Evolutionary conservation across 2,888 invertebrate genomes (phyloP), one percentile per base, ranked within the genome.

Genomic region (Megaustenia siamemsis): DNA sequence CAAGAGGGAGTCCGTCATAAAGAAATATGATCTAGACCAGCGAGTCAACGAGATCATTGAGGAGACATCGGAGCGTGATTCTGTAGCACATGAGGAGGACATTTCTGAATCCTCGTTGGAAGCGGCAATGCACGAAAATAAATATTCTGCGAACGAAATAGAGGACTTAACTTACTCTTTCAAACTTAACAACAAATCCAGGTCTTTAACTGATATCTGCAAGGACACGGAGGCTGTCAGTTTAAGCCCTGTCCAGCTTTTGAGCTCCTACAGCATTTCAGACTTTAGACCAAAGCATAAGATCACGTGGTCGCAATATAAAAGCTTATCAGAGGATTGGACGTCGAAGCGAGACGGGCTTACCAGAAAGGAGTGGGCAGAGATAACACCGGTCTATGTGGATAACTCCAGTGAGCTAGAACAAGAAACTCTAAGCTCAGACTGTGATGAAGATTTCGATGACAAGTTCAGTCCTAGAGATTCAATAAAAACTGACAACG

Each of bases 281-380:
- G 78, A 78, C 15, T 56, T 68, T 56, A 18, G 49, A 32, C 83
- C 83, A 12, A 78, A 77, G 35, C 83, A 83, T 40, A 83, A 78
- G 12, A 83, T 83, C 28, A 60, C 56, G 8, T 83, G 83, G 83
- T 83, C 83, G 24, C 77, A 78, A 43, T 71, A 78, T 24, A 78
- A 56, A n/a, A 78, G 76, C 43, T 45, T 83, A 5, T 78, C 83
- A 15, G 78, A 69, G 21, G 83, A 83, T 8, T 10, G 78, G 10
- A 69, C 43, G 63, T 69, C 83, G 1, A 56, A 32, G 21, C 3
- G 10, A 5, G 53, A 69, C 21, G n/a, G 38, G 10, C 15, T 63
- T 18, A 45, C 43, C 2, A 15, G 38, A 3, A 77, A 60, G 21
- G 49, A 73, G 32, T 15, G 28, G 32, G 3, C 49, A 49, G 73